These are phyloP conservation scores for Sebastes reedi DNA, from an alignment of 2,797 vertebrate genomes.

Conservation along the genomic window DNA sequence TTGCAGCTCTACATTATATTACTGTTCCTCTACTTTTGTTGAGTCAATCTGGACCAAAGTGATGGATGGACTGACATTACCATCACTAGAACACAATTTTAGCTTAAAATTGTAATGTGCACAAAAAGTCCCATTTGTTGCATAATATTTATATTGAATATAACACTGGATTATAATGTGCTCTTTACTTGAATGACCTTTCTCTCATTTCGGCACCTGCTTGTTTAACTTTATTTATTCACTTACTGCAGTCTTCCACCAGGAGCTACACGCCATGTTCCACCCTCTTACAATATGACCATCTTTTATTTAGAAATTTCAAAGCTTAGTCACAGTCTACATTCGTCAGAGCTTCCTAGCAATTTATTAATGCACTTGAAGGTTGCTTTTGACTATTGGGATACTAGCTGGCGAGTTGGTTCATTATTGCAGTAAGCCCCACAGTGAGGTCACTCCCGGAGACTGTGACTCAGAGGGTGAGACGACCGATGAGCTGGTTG, in stretches of 20 bases:
- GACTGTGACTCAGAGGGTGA: conserved; percentile 66
- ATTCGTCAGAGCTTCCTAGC: conserved; percentile 30
- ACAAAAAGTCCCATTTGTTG: not conserved
- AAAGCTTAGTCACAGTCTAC: conserved; percentile 47
- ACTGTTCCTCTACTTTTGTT: not conserved
- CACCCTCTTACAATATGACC: not conserved
- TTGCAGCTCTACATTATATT: not conserved
- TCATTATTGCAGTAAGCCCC: conserved; percentile 27
- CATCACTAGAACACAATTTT: not conserved
- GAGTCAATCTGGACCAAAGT: not conserved
- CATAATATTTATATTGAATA: not conserved
- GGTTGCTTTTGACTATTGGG: conserved; percentile 46
- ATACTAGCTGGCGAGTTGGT: conserved; percentile 11
- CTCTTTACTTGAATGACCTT: not conserved
- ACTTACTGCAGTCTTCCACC: not conserved
- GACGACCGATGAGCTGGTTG: conserved; percentile 53
- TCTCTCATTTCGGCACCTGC: not conserved
- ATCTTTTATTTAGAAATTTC: conserved; percentile 9
- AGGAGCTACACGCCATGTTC: not conserved
- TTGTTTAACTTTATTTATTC: not conserved
- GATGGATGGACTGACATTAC: not conserved
- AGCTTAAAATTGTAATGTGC: not conserved
- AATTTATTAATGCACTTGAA: conserved; percentile 13
- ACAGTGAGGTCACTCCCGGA: conserved; percentile 53
- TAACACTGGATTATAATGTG: not conserved